phyloP scores from a whole-genome alignment of 2,888 invertebrate genomes.

The Drosophila barbarae region DNA sequence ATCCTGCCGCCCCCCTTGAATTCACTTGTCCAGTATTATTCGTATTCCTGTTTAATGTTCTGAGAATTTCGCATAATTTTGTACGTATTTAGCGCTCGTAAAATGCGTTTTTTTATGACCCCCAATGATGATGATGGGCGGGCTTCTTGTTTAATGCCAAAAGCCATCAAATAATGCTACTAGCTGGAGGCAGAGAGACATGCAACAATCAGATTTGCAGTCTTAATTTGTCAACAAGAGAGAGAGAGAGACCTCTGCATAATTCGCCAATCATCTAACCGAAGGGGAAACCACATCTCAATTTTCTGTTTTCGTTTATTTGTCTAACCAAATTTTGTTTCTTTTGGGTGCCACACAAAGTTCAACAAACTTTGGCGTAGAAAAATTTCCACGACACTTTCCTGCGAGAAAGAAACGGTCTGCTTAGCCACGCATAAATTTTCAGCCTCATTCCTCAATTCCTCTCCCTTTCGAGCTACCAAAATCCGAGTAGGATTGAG shows the following conservation, averaged over 20 bases:
- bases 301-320: constrained; percentile 10
- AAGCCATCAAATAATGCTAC: constrained; percentile 20
- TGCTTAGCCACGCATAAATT: constrained; percentile 38
- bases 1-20: constrained; percentile 10
- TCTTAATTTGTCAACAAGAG: not conserved
- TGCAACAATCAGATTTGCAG: constrained; percentile 21
- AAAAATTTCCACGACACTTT: constrained; percentile 24
- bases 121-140: not conserved
- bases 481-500: constrained; percentile 42
- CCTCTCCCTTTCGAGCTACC: not conserved
- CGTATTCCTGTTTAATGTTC: constrained; percentile 34
- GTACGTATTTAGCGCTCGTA: constrained; percentile 39
- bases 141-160: constrained; percentile 41
- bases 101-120: constrained; percentile 32
- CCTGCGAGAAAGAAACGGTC: constrained; percentile 11
- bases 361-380: constrained; percentile 27
- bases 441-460: constrained; percentile 5
- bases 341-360: not conserved
- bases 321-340: constrained; percentile 20
- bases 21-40: constrained; percentile 54
- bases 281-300: not conserved
- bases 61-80: constrained; percentile 50
- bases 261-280: not conserved
- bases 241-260: not conserved
- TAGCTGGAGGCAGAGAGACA: constrained; percentile 1